Base-by-base conservation (phyloP, 2,888 invertebrate species). In the Perizoma affinitatum region DNA sequence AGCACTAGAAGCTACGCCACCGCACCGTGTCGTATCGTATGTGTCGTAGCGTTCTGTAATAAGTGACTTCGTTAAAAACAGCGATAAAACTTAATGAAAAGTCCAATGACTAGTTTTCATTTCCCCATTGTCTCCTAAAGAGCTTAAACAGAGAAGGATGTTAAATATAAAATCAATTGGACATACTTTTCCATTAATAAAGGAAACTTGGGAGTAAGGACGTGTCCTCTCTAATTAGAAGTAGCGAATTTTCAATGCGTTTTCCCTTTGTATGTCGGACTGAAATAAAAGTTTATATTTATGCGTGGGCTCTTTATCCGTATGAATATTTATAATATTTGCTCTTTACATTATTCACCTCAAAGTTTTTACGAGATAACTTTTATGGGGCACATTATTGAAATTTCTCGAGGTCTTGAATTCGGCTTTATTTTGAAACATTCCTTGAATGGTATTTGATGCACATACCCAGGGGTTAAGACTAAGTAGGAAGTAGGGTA, bases 281-380 rank as follows among this genome's bases (percentile, higher is more conserved):
- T 84, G 83, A 85, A 90, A 90, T 88, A 90, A 90, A 90, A 91
- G 88, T 90, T 90, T 89, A 84, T 90, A 88, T 89, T 90, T 90
- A 87, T 86, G 87, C 88, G 87, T 88, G 80, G 82, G 77, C 53
- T 67, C 73, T 79, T 79, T 78, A 80, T 74, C 71, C 70, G 74
- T 84, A 90, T 91, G 87, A 90, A 90, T 90, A 90, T 90, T 91
- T 90, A 91, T 91, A 87, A 80, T 80, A 22, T 22, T 22, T 22
- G 22, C 80, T 78, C 80, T 80, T 79, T 79, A 78, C 82, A 81
- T 82, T 86, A 83, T 87, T 87, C 82, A 87, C 86, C 86, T 88
- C 84, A 81, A 84, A 87, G 80, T 86, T 87, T 80, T 86, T 82
- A 82, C 79, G 76, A 75, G 75, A 70, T 74, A 78, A 83, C 79